phyloP scores from a whole-genome alignment of 2,113 vertebrate genomes.

The Rousettus leschenaultii region DNA sequence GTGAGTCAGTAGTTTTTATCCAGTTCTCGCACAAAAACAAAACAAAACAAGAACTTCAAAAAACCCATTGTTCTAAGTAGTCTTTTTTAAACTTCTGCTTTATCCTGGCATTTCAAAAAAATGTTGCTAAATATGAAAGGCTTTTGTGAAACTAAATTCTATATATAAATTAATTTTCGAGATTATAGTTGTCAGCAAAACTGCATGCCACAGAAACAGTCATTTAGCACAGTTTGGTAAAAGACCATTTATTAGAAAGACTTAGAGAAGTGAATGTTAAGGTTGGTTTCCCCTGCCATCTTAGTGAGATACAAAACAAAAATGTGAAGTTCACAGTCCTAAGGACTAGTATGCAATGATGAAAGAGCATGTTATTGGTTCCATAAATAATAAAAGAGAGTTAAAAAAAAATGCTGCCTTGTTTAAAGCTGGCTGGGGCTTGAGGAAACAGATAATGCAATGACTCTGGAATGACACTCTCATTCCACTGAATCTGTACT shows the following conservation, averaged over 20 bases:
- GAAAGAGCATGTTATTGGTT: background rate
- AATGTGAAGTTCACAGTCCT: background rate
- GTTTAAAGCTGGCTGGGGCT: background rate
- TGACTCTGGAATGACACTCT: background rate
- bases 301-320: background rate
- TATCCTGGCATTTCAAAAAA: background rate
- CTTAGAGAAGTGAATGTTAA: background rate
- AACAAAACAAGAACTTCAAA: background rate
- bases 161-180: background rate
- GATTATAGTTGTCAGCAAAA: background rate
- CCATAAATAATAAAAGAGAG: background rate
- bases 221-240: background rate
- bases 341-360: background rate
- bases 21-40: background rate
- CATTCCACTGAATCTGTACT: background rate
- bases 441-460: background rate
- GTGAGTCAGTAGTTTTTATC: background rate
- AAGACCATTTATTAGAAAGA: background rate
- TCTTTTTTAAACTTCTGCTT: background rate
- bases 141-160: background rate
- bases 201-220: background rate
- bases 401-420: background rate
- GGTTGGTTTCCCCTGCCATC: background rate
- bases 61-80: background rate
- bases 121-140: background rate